These are phyloP conservation scores for Drosophila merina DNA, from an alignment of 2,888 invertebrate species.

Conservation along the genomic window DNA sequence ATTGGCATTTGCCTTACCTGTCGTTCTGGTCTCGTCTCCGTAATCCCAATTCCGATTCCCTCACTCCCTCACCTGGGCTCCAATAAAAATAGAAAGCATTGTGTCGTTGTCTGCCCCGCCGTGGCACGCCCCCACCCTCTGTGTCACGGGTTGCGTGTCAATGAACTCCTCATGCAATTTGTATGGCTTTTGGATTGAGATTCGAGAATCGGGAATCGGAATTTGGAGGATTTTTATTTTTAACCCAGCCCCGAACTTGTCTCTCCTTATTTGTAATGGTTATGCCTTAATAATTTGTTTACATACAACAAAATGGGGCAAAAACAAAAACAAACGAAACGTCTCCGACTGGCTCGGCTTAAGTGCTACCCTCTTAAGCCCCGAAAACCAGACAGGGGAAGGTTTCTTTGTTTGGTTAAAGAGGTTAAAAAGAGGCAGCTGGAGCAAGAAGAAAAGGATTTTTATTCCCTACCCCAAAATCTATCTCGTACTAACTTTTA, in stretches of 20 bases:
- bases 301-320: constrained; percentile 51
- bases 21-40: constrained; percentile 20
- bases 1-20: constrained; percentile 64
- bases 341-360: constrained; percentile 15
- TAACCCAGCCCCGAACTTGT: constrained; percentile 36
- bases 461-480: constrained; percentile 23
- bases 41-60: constrained; percentile 28
- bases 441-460: constrained; percentile 12
- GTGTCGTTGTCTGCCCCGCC: constrained; percentile 12
- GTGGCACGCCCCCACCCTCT: constrained; percentile 48
- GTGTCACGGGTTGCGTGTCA: constrained; percentile 68
- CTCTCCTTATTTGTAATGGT: constrained; percentile 57
- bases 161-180: constrained; percentile 75
- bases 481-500: constrained; percentile 1
- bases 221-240: constrained; percentile 64
- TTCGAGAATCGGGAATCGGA: constrained; percentile 1
- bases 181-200: constrained; percentile 60
- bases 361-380: constrained; percentile 12
- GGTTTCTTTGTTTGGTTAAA: constrained; percentile 30
- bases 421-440: constrained; percentile 4
- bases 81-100: constrained; percentile 52
- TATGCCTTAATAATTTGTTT: constrained; percentile 74
- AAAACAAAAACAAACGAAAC: constrained; percentile 29
- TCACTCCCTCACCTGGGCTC: constrained; percentile 29
- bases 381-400: neutral